Percentiles rank a stretch among this genome's conserved stretches.
These are phyloP conservation scores for Eudasyphora cyanicolor DNA, from an alignment of 2,888 invertebrate genomes.

Conservation along the genomic window DNA sequence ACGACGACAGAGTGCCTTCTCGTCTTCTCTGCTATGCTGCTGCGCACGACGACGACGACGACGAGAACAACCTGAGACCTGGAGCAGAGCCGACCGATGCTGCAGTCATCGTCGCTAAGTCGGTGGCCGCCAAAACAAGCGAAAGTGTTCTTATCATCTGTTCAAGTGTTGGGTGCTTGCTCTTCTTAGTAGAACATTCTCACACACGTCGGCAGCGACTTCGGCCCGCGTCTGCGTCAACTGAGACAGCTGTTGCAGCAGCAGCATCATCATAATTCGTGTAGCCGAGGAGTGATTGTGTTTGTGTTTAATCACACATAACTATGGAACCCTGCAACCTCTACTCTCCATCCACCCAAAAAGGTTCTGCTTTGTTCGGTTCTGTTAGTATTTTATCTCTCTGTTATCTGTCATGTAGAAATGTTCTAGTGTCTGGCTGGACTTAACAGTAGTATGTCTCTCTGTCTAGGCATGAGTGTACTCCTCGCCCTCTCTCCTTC, in stretches of 20 bases:
- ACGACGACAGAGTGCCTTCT: not conserved
- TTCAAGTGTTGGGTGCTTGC: not conserved
- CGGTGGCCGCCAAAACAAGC: not conserved
- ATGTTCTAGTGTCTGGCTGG: constrained; percentile 4
- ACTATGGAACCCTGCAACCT: not conserved
- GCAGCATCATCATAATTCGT: constrained; percentile 2
- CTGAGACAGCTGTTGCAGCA: not conserved
- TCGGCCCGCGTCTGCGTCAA: not conserved
- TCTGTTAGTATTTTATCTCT: not conserved
- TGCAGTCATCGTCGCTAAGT: constrained; percentile 7
- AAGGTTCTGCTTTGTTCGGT: not conserved
- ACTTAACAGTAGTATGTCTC: constrained; percentile 21
- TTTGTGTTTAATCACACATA: constrained; percentile 7
- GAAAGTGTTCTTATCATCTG: constrained; percentile 23
- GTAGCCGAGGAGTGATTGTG: not conserved
- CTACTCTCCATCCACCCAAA: not conserved
- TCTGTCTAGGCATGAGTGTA: not conserved
- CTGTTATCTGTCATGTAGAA: constrained; percentile 24
- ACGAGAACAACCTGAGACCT: constrained; percentile 13
- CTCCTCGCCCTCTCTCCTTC: no score
- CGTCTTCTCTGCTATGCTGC: constrained; percentile 50
- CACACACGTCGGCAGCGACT: not conserved
- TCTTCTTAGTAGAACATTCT: not conserved
- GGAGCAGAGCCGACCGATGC: constrained; percentile 22
- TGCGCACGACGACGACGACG: constrained; percentile 52